Percentiles rank a stretch among this genome's conserved stretches.
phyloP scores from a whole-genome alignment of 2,797 vertebrate genomes.

The Sebastes paucispinis region DNA sequence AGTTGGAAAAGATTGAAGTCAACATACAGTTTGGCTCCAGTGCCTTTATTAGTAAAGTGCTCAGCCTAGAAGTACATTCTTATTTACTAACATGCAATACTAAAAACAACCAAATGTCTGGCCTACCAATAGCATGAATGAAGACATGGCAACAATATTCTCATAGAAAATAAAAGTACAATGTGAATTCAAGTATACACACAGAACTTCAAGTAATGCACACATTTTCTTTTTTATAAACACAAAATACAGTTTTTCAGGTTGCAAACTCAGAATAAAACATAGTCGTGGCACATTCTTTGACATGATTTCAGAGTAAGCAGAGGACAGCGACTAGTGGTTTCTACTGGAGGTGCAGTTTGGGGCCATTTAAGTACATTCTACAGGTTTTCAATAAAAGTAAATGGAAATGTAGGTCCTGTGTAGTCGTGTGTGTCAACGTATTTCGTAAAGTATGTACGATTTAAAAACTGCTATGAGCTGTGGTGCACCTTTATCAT shows the following conservation, averaged over 20 bases:
- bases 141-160: constrained; percentile 69
- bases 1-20: constrained; percentile 11
- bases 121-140: constrained; percentile 72
- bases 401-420: constrained; percentile 45
- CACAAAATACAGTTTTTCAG: constrained; percentile 71
- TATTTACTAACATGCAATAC: constrained; percentile 84
- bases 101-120: constrained; percentile 78
- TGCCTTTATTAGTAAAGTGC: constrained; percentile 86
- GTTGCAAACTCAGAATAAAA: constrained; percentile 66
- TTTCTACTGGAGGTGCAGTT: constrained; percentile 46
- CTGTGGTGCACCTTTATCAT: constrained; percentile 39
- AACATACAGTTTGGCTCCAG: constrained; percentile 62
- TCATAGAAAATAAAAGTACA: constrained; percentile 66
- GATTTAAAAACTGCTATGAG: constrained; percentile 47
- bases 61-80: constrained; percentile 84
- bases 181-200: constrained; percentile 79
- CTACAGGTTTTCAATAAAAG: constrained; percentile 53
- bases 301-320: constrained; percentile 62
- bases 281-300: constrained; percentile 69
- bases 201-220: constrained; percentile 80
- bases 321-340: constrained; percentile 31
- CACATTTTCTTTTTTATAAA: constrained; percentile 55
- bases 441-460: constrained; percentile 28
- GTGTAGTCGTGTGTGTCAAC: constrained; percentile 14
- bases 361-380: constrained; percentile 55